Evolutionary conservation across 1,140 invertebrate genomes (phyloP).

Genomic region (Diploscapter pachys): DNA sequence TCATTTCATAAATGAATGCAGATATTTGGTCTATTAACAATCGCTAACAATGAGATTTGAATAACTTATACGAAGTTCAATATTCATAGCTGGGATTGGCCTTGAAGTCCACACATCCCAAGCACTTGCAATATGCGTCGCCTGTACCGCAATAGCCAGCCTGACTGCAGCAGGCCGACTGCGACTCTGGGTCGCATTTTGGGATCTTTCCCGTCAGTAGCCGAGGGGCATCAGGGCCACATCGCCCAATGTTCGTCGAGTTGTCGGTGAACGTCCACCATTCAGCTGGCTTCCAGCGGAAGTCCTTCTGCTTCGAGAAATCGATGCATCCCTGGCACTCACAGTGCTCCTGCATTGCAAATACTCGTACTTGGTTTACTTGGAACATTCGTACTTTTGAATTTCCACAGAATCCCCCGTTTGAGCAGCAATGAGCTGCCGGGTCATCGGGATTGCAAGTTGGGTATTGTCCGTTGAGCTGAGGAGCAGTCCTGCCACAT

Average conservation of each 20-base stretch:
- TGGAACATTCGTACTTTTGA: slow-evolving; percentile 9
- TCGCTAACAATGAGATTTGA: too few species aligned
- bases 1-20: too few species aligned
- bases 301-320: slow-evolving; percentile 39
- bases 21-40: too few species aligned
- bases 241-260: slow-evolving; percentile 44
- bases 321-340: slow-evolving; percentile 48
- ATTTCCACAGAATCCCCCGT: slow-evolving; percentile 43
- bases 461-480: slow-evolving; percentile 31
- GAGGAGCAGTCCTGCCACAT: slow-evolving; percentile 35
- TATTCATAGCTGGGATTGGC: slow-evolving; percentile 34
- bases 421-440: slow-evolving; percentile 39
- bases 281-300: slow-evolving; percentile 31
- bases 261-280: slow-evolving; percentile 47
- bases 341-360: slow-evolving; percentile 34
- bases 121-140: slow-evolving; percentile 41
- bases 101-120: slow-evolving; percentile 48
- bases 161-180: slow-evolving; percentile 32
- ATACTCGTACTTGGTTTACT: neutral
- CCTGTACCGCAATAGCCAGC: slow-evolving; percentile 38
- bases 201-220: slow-evolving; percentile 41
- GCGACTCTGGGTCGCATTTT: slow-evolving; percentile 44
- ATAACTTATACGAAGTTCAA: neutral
- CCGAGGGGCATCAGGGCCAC: slow-evolving; percentile 43
- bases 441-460: slow-evolving; percentile 45